Conservation (phyloP, 2,797 vertebrate genomes). For the Tokudaia muenninki region DNA sequence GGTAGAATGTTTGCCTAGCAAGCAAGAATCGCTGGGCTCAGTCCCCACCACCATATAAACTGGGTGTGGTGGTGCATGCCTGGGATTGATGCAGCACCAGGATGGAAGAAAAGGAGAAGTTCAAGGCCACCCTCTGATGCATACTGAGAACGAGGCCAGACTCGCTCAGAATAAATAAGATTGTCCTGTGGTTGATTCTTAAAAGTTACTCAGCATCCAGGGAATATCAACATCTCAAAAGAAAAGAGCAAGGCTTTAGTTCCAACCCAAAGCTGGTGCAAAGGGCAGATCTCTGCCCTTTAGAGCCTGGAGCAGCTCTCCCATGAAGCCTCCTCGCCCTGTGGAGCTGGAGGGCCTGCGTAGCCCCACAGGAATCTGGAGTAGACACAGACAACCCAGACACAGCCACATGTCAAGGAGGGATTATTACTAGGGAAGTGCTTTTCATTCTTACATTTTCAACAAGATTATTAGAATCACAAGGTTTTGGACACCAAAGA, state of each 20-base stretch:
- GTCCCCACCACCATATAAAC: background rate
- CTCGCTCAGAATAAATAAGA: background rate
- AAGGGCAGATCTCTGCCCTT: background rate
- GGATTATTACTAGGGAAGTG: background rate
- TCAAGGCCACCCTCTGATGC: background rate
- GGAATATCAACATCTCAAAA: background rate
- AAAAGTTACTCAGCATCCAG: slow-evolving; percentile 13
- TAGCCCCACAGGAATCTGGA: background rate
- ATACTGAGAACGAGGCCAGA: background rate
- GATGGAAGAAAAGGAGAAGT: background rate
- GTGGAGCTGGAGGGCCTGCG: background rate
- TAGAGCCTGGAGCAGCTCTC: no score
- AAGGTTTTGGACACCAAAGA: slow-evolving; percentile 24
- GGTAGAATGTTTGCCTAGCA: background rate
- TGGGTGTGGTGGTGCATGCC: no score
- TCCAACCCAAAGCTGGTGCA: background rate
- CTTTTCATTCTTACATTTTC: background rate
- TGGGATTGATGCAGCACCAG: background rate
- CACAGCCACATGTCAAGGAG: background rate
- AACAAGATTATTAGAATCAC: background rate
- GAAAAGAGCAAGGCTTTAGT: background rate
- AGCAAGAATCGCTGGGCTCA: background rate
- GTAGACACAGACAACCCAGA: background rate
- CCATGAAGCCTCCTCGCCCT: background rate
- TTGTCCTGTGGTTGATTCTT: background rate